Evolutionary conservation across 2,113 vertebrate genomes (phyloP).

Genomic region (Motacilla tschutschensis): DNA sequence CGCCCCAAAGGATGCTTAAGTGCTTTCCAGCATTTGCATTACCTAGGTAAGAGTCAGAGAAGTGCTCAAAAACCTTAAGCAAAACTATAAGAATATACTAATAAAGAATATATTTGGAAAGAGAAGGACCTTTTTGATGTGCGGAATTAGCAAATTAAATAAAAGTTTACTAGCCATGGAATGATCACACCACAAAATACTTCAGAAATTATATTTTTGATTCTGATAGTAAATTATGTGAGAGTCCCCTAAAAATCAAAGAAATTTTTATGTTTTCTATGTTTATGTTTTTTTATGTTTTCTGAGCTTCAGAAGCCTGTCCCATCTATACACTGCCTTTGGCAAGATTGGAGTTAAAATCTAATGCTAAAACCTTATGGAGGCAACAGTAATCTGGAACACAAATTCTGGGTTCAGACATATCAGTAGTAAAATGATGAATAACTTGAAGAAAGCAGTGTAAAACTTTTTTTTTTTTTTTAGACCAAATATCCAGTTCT

Average conservation of each 20-base stretch:
- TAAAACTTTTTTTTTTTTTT: neutral
- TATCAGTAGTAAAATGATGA: neutral
- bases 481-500: neutral
- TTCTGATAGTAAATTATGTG: neutral
- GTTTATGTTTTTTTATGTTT: too few species aligned
- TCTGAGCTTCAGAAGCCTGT: neutral
- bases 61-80: neutral
- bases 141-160: neutral
- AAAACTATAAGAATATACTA: neutral
- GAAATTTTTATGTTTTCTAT: neutral
- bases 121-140: neutral
- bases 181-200: neutral
- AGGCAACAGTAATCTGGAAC: neutral
- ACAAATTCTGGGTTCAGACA: neutral
- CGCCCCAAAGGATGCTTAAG: neutral
- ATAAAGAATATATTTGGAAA: neutral
- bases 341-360: neutral
- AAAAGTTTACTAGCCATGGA: neutral
- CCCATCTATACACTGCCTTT: neutral
- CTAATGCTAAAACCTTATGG: neutral
- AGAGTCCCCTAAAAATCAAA: neutral
- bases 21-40: neutral
- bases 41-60: neutral
- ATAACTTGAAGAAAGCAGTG: neutral
- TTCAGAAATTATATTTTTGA: neutral